Evolutionary conservation across 2,113 vertebrate species (phyloP), one percentile per base, ranked within the genome.

Genomic region (Caranx melampygus): DNA sequence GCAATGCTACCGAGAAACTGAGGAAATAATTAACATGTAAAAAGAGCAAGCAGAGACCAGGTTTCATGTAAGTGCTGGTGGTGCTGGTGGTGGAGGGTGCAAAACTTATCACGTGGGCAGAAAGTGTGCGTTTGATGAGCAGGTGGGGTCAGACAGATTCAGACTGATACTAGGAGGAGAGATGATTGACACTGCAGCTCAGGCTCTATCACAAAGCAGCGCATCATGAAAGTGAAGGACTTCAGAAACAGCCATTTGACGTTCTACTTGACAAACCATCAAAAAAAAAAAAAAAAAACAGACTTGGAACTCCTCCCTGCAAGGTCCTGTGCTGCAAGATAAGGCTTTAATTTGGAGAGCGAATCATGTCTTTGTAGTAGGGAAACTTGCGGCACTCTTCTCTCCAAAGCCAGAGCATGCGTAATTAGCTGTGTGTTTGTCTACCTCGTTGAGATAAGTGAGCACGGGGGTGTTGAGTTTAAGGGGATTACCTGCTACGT

Each of bases 351-450:
- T 88, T 90, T 84, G 72, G 63, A 87, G 74, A 88, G 73, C 33
- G 68, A 83, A 67, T 81, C 74, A 9, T 63, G 86, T 84, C 87
- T 88, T 87, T 91, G 84, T 81, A 59, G 84, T 68, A 60, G 47
- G 70, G 49, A 75, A 83, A 81, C 75, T 77, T 80, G 72, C 34
- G 7, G 82, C 65, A 4, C 82, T 63, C 79, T 54, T 74, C 81
- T 81, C 78, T 89, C 83, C 69, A 79, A 89, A 82, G 78, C 73
- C 47, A 10, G 58, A 88, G 88, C 84, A 60, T 21, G 73, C 75
- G 72, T 94, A 93, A 95, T 94, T 92, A 94, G 88, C 80, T 74
- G 78, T 52, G 61, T 88, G 88, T 91, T 92, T 92, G 89, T 90
- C 86, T 88, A 85, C 88, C 85, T 84, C 51, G 76, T 75, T 42